Percentiles rank a stretch among this genome's conserved stretches.
These are phyloP conservation scores for Oxyura jamaicensis DNA, from an alignment of 2,113 vertebrate species.

Conservation along the genomic window DNA sequence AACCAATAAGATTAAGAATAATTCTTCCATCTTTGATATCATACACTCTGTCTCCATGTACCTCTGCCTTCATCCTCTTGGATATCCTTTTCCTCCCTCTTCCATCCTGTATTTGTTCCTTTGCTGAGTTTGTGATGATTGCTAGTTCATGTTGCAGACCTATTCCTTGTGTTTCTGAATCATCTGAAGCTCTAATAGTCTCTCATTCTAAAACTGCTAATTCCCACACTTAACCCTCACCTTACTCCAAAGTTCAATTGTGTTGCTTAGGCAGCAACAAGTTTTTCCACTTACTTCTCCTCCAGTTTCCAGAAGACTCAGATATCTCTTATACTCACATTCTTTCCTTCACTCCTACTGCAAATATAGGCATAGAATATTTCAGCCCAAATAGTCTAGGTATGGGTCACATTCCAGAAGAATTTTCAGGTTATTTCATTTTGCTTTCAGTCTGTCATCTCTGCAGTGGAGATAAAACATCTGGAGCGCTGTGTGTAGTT, in stretches of 20 bases:
- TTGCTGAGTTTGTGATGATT: background rate
- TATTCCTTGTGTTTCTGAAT: background rate
- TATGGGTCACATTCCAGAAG: background rate
- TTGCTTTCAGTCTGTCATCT: background rate
- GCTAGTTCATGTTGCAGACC: background rate
- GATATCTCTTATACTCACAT: background rate
- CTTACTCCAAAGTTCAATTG: background rate
- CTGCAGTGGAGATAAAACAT: background rate
- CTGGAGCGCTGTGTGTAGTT: background rate
- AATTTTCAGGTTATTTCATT: background rate
- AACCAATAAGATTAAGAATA: background rate
- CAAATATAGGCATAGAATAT: background rate
- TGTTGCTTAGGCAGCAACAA: background rate
- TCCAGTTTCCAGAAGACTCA: background rate
- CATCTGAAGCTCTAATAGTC: background rate
- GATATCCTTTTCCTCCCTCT: background rate
- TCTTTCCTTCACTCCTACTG: background rate
- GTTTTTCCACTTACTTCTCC: background rate
- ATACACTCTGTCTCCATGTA: background rate
- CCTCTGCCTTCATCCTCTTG: background rate
- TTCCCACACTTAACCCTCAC: background rate
- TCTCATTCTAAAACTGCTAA: background rate
- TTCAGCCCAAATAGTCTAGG: background rate
- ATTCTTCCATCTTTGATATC: background rate
- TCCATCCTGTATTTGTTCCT: background rate